Evolutionary conservation across 1,140 invertebrate genomes (phyloP), one percentile per base, ranked within the genome.

Genomic region (Asbolus verrucosus): DNA sequence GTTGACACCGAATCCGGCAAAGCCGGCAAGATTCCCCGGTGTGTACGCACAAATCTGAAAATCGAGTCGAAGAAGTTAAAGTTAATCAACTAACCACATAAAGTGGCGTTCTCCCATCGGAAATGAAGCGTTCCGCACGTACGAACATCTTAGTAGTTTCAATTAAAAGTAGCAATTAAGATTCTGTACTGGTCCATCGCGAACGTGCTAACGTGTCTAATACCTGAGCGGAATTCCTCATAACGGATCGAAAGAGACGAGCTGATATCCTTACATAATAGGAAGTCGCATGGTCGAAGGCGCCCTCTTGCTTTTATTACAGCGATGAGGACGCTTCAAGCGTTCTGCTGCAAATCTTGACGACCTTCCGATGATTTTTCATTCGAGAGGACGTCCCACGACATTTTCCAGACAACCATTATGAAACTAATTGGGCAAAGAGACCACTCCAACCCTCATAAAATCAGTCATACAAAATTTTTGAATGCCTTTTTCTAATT

Each of bases 81-180:
- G 19, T 54, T 54, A 54, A 54, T 54, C 46, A 54, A 27, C 18
- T 54, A 54, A 54, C 46, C 21, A 21, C 46, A 27, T 54, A 27
- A 54, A 21, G 46, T 54, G 19, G 19, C 9, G 19, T 24, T 19
- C n/a, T n/a, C 46, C 46, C 46, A 14, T 54, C 46, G 46, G 46
- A 54, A 54, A 27, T 27, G 46, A 54, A 54, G 46, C 46, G 46
- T 54, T 54, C 46, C 46, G 11, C 46, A 54, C 46, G 46, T 54
- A 9, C 46, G 8, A n/a, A 19, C 46, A 54, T 54, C 46, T 62
- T 62, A 39, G 59, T 62, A 62, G 30, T 62, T 62, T 62, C 59
- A 62, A 62, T 62, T 62, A 62, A 62, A 62, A 54, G 46, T 62
- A 31, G 59, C 31, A 62, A 62, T 62, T 62, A 62, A 62, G 59